These are phyloP conservation scores for Diadophis punctatus DNA, from an alignment of 2,113 vertebrate species.

Conservation along the genomic window DNA sequence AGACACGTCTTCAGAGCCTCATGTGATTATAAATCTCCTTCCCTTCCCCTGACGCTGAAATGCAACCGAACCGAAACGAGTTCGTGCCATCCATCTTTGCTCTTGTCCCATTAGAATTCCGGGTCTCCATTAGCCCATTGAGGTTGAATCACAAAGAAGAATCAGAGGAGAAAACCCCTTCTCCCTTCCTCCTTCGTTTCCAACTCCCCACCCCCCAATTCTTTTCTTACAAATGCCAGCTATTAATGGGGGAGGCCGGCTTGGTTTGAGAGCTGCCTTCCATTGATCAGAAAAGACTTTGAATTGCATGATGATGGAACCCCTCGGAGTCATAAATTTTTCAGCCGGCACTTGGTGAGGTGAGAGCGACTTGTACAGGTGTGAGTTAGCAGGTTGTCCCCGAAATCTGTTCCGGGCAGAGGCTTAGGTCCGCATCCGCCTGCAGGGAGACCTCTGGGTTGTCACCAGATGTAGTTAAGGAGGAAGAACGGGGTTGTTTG, in stretches of 20 bases:
- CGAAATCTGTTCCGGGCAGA: constrained; percentile 82
- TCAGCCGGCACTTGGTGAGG: constrained; percentile 64
- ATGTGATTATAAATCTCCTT: background rate
- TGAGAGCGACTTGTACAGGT: constrained; percentile 79
- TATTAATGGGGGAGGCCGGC: constrained; percentile 17
- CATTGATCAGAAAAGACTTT: constrained; percentile 67
- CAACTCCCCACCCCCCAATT: fast-evolving
- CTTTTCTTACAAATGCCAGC: constrained; percentile 6
- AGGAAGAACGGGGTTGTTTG: constrained; percentile 68
- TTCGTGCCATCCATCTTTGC: constrained; percentile 19
- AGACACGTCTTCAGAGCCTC: background rate
- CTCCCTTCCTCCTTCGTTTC: background rate
- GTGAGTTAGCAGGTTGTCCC: constrained; percentile 82
- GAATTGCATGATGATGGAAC: constrained; percentile 59
- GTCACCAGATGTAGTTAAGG: constrained; percentile 80
- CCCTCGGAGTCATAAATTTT: constrained; percentile 82
- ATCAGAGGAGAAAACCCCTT: constrained; percentile 57
- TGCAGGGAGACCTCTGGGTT: constrained; percentile 74
- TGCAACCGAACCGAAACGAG: background rate
- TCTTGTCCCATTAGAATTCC: constrained; percentile 49
- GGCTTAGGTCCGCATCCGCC: constrained; percentile 67
- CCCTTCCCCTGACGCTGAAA: background rate
- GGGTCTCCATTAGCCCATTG: constrained; percentile 65
- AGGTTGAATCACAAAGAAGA: constrained; percentile 56
- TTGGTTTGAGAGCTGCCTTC: background rate